A percentile compares a stretch with the other conserved stretches of the same genome.
phyloP scores from a whole-genome alignment of 1,140 invertebrate species.

The Sycobia sp. region DNA sequence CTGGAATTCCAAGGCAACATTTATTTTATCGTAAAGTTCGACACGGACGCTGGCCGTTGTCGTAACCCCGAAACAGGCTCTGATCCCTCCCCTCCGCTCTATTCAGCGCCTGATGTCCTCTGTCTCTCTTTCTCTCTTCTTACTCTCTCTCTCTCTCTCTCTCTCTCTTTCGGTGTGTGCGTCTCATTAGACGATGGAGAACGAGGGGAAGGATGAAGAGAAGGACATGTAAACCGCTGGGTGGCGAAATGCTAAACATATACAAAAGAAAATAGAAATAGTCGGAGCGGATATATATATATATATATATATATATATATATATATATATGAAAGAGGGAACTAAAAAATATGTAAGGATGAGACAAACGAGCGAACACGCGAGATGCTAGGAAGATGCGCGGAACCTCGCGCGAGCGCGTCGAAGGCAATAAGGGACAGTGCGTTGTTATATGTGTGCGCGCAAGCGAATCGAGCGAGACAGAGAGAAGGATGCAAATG shows the following conservation, averaged over 20 bases:
- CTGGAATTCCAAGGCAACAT: slow-evolving; percentile 35
- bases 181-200: slow-evolving; percentile 23
- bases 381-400: not conserved
- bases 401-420: too few species aligned
- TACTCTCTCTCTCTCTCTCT: not conserved
- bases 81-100: not conserved
- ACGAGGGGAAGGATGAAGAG: not conserved
- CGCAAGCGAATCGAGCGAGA: too few species aligned
- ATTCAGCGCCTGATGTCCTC: too few species aligned
- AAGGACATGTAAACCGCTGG: slow-evolving; percentile 15
- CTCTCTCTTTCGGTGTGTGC: not conserved
- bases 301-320: too few species aligned
- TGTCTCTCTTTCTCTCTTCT: slow-evolving; percentile 4
- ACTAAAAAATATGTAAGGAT: not conserved
- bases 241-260: slow-evolving; percentile 17
- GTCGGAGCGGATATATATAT: too few species aligned
- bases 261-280: slow-evolving; percentile 19
- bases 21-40: slow-evolving; percentile 34
- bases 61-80: slow-evolving; percentile 27
- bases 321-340: not conserved
- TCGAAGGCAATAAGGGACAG: not conserved
- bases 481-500: too few species aligned
- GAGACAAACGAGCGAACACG: slow-evolving; percentile 18
- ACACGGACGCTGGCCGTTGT: slow-evolving; percentile 26
- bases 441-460: not conserved